Evolutionary conservation across 2,888 invertebrate species (phyloP).

Genomic region (Amphipoea oculea): DNA sequence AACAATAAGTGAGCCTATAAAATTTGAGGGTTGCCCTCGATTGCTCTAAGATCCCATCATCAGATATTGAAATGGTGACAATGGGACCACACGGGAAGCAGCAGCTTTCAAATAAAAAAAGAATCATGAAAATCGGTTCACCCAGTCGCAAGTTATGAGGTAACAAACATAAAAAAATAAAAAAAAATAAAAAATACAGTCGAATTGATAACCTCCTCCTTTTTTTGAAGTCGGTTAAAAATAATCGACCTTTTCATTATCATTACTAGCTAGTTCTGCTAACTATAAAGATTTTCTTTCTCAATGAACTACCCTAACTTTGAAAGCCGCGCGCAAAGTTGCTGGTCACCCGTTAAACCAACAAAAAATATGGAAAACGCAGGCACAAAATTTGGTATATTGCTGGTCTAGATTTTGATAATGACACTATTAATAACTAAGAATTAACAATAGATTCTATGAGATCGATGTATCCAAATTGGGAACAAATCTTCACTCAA

Average conservation of each 20-base stretch:
- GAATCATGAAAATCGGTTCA: no score
- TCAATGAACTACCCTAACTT: neutral
- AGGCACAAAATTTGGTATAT: neutral
- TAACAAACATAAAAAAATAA: no score
- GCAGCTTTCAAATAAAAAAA: no score
- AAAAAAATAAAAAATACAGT: no score
- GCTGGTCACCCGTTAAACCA: neutral
- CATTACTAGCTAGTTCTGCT: neutral
- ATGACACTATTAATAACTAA: neutral
- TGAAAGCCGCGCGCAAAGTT: neutral
- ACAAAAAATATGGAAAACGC: neutral
- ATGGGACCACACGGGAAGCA: no score
- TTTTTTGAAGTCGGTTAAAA: no score
- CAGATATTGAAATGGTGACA: no score
- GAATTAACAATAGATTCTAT: neutral
- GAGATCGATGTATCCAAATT: slow-evolving; percentile 2
- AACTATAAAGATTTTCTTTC: neutral
- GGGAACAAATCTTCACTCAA: slow-evolving; percentile 28
- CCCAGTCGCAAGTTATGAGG: no score
- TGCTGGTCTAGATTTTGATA: neutral
- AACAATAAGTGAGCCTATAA: no score
- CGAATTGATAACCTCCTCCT: no score
- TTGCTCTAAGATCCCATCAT: no score
- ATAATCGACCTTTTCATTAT: neutral
- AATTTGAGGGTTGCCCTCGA: no score